A percentile compares a stretch with the other conserved stretches of the same genome.
Conservation (phyloP, 2,797 vertebrate genomes). For the Tympanoctomys barrerae region DNA sequence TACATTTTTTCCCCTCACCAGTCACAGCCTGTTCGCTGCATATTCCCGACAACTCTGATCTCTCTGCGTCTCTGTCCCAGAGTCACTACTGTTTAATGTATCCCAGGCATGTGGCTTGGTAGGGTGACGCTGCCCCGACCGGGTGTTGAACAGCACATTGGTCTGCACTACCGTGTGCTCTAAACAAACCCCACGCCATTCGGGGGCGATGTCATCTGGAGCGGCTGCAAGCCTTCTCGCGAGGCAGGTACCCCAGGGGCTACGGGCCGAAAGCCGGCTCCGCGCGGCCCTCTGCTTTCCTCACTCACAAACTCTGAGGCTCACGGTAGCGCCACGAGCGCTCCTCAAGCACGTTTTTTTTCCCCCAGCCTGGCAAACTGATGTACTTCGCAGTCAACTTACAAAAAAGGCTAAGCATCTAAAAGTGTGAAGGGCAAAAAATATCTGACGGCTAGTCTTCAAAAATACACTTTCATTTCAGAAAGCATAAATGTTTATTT, state of each 20-base stretch:
- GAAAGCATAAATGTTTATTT: constrained; percentile 92
- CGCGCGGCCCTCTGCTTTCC: constrained; percentile 85
- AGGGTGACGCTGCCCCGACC: constrained; percentile 83
- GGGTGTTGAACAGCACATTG: constrained; percentile 85
- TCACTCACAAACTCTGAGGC: constrained; percentile 80
- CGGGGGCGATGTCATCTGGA: constrained; percentile 81
- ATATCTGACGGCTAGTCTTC: constrained; percentile 92
- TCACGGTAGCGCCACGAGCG: constrained; percentile 88
- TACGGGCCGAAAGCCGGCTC: constrained; percentile 86
- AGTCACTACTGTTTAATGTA: constrained; percentile 81
- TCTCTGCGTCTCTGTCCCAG: constrained; percentile 79
- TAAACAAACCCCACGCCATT: constrained; percentile 85
- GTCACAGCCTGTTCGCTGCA: neutral
- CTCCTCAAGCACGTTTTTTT: constrained; percentile 83
- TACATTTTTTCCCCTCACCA: neutral
- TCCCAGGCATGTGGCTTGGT: constrained; percentile 77
- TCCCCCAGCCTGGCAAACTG: constrained; percentile 85
- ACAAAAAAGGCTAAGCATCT: constrained; percentile 92
- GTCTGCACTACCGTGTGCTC: constrained; percentile 80
- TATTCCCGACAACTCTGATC: constrained; percentile 82
- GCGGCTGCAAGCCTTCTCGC: constrained; percentile 85
- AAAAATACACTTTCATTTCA: constrained; percentile 93
- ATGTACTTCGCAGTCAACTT: constrained; percentile 91
- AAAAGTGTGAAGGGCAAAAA: constrained; percentile 93
- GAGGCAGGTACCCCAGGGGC: constrained; percentile 87